phyloP scores from a whole-genome alignment of 2,797 vertebrate species.

The Anguilla pacifica region DNA sequence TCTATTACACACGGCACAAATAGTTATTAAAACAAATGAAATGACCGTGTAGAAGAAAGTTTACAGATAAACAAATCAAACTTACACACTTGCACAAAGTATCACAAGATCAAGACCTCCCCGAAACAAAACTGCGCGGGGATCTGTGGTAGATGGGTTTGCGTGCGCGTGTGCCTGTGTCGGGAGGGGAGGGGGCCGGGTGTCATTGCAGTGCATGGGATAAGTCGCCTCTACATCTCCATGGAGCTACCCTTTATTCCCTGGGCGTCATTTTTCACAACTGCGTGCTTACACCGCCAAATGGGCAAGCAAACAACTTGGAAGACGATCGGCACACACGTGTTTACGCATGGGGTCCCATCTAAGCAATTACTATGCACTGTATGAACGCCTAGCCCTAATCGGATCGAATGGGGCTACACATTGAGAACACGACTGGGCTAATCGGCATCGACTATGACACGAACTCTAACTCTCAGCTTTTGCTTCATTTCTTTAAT shows the following conservation, averaged over 20 bases:
- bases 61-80: background rate
- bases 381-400: slow-evolving; percentile 40
- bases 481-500: slow-evolving; percentile 27
- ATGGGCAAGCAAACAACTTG: background rate
- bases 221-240: background rate
- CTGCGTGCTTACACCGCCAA: background rate
- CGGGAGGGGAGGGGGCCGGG: slow-evolving; percentile 1
- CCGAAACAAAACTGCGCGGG: background rate
- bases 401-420: slow-evolving; percentile 49
- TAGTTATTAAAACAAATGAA: background rate
- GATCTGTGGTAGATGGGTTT: background rate
- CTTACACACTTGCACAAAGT: background rate
- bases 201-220: slow-evolving; percentile 35
- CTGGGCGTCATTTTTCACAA: background rate
- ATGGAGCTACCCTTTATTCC: background rate
- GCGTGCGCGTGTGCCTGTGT: slow-evolving; percentile 1
- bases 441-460: slow-evolving; percentile 67
- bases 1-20: background rate
- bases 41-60: background rate
- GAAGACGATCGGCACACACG: background rate
- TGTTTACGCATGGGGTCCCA: background rate
- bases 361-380: slow-evolving; percentile 49
- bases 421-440: slow-evolving; percentile 43
- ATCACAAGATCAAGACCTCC: background rate
- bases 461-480: slow-evolving; percentile 44